Evolutionary conservation across 2,797 vertebrate genomes (phyloP), one percentile per base, ranked within the genome.

Genomic region (Pangasius larnaudii): DNA sequence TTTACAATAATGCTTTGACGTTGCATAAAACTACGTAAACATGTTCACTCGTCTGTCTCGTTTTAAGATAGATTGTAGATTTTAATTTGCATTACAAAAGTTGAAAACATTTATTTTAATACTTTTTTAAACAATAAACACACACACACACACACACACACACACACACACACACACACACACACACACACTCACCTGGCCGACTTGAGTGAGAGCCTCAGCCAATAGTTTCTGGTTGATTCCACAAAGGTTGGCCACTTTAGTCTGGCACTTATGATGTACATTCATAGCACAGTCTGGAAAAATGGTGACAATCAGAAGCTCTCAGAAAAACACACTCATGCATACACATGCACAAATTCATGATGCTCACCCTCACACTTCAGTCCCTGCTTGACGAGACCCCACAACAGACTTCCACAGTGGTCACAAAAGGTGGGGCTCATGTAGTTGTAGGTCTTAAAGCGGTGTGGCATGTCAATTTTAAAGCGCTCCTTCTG

Each of bases 361-460:
- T 86, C 56, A 79, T 9, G 67, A 18, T 16, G 85, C 93, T 65
- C 93, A 99, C 99, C 99, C 96, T 99, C 99, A 94, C 99, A 99
- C 90, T 99, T 99, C 56, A 99, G 96, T 24, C 98, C 98, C 90
- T 99, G 99, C 90, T 97, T 99, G 90, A 99, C 98, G 53, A 99
- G 93, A 74, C 99, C 99, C 99, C 99, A 99, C 81, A 99, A 96
- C 93, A 99, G 95, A 92, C 98, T 99, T 89, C 99, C 99, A 0
- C 99, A 99, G 94, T 99, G 99, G 95, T 99, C 99, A 0, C 99
- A 99, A 96, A 99, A 99, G 49, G 97, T 99, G 3, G 98, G 99
- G 94, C 99, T 99, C 98, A 98, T 99, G 94, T 99, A 99, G 95
- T 98, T 99, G 95, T 99, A 84, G 87, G 89, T 97, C 93, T 97